Conservation (phyloP, 1,140 invertebrate genomes). For the Lanistes nyassanus region DNA sequence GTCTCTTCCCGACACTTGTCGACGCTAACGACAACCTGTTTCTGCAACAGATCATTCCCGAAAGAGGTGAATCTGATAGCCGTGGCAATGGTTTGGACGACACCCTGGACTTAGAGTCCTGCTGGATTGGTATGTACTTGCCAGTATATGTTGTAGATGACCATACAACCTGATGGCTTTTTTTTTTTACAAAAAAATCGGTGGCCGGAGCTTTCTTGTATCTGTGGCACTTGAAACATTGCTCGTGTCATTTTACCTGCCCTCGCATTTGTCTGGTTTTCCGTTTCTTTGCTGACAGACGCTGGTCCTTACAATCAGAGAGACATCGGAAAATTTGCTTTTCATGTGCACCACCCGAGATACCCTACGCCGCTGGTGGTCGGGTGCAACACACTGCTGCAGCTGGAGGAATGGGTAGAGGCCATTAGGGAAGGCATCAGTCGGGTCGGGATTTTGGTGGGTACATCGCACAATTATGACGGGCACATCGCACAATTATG, state of each 20-base stretch:
- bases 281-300: background rate
- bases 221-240: no score
- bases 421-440: constrained; percentile 10
- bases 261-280: no score
- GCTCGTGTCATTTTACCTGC: no score
- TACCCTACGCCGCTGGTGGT: background rate
- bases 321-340: background rate
- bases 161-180: no score
- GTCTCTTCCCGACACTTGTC: no score
- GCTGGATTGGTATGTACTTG: constrained; percentile 1
- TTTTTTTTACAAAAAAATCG: no score
- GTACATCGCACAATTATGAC: no score
- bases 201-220: no score
- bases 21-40: no score
- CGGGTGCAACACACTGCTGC: constrained; percentile 4
- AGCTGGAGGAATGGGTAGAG: constrained; percentile 20
- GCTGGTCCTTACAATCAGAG: background rate
- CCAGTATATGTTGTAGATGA: no score
- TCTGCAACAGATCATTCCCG: constrained; percentile 5
- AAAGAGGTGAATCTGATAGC: background rate
- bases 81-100: background rate
- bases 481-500: no score
- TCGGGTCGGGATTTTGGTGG: no score
- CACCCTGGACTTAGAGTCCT: background rate
- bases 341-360: background rate